A percentile compares a stretch with the other conserved stretches of the same genome.
These are phyloP conservation scores for Xiphophorus hellerii DNA, from an alignment of 2,113 vertebrate genomes.

Conservation along the genomic window DNA sequence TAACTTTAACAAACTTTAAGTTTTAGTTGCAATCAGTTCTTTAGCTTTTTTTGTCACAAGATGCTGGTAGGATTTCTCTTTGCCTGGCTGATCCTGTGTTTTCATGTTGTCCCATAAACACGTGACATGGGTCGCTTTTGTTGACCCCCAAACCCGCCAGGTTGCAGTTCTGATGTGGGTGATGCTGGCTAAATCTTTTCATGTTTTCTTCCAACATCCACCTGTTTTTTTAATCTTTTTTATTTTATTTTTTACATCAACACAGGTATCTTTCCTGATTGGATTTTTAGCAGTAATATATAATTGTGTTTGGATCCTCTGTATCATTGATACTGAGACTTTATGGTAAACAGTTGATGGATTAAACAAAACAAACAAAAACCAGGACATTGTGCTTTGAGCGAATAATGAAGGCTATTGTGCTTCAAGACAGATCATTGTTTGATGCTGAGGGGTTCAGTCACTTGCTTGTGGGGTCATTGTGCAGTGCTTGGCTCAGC, in stretches of 20 bases:
- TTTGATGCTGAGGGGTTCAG: conserved; percentile 46
- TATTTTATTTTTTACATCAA: neutral
- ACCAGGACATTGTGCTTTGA: conserved; percentile 49
- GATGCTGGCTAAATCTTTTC: conserved; percentile 32
- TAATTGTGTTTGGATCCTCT: neutral
- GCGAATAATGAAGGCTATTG: conserved; percentile 61
- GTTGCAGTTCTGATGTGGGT: conserved; percentile 12
- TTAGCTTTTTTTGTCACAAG: neutral
- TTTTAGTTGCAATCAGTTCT: neutral
- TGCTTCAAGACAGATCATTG: conserved; percentile 57
- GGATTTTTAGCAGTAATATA: neutral
- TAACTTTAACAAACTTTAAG: too few relatives aligned
- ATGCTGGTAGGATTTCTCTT: neutral
- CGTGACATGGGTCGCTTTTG: conserved; percentile 14
- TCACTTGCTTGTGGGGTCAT: conserved; percentile 60
- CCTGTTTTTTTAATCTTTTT: neutral
- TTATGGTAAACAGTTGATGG: conserved; percentile 21
- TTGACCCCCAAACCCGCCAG: conserved; percentile 36
- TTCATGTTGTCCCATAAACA: conserved; percentile 53
- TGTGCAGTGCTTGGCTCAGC: conserved; percentile 57
- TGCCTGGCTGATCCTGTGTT: conserved; percentile 48
- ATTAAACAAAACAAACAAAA: conserved; percentile 39
- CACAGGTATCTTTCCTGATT: neutral
- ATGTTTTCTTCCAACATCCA: neutral
- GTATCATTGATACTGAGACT: neutral